A percentile compares a stretch with the other conserved stretches of the same genome.
phyloP scores from a whole-genome alignment of 2,113 vertebrate genomes.

The Cephalopterus ornatus region DNA sequence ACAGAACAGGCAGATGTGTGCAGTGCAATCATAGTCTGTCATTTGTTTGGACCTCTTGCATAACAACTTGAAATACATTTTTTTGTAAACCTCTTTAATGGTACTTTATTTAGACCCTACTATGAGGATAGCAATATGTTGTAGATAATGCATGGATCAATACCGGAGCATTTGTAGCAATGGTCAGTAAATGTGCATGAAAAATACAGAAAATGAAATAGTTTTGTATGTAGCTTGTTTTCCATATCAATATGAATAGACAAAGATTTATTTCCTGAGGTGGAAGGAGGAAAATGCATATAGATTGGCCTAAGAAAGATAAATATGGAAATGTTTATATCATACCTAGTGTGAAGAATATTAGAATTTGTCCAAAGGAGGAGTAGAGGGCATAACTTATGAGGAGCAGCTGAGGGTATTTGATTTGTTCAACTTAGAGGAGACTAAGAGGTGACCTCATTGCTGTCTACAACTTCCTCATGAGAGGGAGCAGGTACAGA shows the following conservation, averaged over 20 bases:
- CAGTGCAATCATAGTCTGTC: not conserved
- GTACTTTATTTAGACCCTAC: not conserved
- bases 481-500: not conserved
- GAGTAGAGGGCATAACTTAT: not conserved
- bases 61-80: not conserved
- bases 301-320: not conserved
- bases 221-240: not conserved
- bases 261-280: not conserved
- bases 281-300: not conserved
- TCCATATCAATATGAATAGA: not conserved
- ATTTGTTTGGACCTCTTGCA: not conserved
- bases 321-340: not conserved
- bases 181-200: not conserved
- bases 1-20: not conserved
- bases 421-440: not conserved
- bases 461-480: not conserved
- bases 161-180: not conserved
- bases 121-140: not conserved
- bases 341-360: not conserved
- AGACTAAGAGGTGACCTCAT: not conserved
- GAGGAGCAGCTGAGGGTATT: not conserved
- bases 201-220: not conserved
- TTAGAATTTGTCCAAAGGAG: not conserved
- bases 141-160: not conserved
- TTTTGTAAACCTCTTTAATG: not conserved